Percentiles rank a stretch among this genome's conserved stretches.
Conservation (phyloP, 2,888 invertebrate genomes). For the Epiperipatus broadwayi region DNA sequence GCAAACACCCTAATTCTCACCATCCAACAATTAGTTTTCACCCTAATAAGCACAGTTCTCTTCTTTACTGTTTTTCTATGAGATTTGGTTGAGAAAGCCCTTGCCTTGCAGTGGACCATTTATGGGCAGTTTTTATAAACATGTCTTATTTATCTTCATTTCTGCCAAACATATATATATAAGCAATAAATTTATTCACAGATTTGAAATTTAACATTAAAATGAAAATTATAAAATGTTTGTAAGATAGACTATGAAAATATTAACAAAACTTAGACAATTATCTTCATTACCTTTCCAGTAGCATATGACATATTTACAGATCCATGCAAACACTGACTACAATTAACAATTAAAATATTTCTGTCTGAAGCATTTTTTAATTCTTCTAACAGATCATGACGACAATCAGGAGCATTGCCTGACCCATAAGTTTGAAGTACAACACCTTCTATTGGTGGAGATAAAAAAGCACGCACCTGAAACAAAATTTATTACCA, state of each 20-base stretch:
- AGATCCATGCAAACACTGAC: conserved; percentile 66
- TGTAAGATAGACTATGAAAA: no score
- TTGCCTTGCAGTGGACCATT: no score
- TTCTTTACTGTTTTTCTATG: no score
- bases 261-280: background rate
- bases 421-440: conserved; percentile 83
- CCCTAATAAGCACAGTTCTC: no score
- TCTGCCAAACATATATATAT: no score
- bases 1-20: no score
- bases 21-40: no score
- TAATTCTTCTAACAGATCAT: conserved; percentile 55
- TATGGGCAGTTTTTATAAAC: no score
- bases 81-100: no score
- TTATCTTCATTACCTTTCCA: conserved; percentile 39
- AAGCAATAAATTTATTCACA: background rate
- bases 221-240: conserved; percentile 4
- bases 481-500: conserved; percentile 19
- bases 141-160: no score
- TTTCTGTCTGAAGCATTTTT: conserved; percentile 49
- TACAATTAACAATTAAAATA: conserved; percentile 71
- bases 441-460: conserved; percentile 63
- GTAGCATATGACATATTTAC: conserved; percentile 65
- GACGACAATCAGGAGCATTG: conserved; percentile 64
- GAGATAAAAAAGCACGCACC: conserved; percentile 36
- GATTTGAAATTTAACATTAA: background rate